Evolutionary conservation across 2,113 vertebrate species (phyloP).

Genomic region (Mustela nigripes): DNA sequence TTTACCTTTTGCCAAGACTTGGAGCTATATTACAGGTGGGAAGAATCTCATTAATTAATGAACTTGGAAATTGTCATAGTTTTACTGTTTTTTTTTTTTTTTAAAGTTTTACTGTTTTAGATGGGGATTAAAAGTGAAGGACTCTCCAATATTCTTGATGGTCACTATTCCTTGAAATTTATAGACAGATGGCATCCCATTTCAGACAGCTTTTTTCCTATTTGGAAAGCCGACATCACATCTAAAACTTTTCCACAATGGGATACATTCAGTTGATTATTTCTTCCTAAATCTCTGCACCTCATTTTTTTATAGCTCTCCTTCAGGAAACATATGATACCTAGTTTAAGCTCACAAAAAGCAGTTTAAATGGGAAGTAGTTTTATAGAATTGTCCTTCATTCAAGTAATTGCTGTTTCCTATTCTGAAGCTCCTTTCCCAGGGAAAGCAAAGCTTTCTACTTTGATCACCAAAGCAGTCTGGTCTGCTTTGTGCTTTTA

Average conservation of each 20-base stretch:
- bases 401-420: constrained; percentile 64
- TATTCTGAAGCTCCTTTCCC: not conserved
- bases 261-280: constrained; percentile 52
- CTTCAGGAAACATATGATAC: constrained; percentile 60
- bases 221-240: constrained; percentile 48
- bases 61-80: constrained; percentile 23
- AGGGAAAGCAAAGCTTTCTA: constrained; percentile 33
- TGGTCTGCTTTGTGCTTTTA: constrained; percentile 35
- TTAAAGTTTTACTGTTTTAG: not conserved
- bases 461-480: constrained; percentile 42
- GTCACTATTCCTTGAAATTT: constrained; percentile 14
- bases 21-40: not conserved
- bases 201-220: constrained; percentile 20
- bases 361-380: constrained; percentile 62
- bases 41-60: not conserved
- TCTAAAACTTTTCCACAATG: constrained; percentile 60
- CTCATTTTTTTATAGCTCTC: constrained; percentile 72
- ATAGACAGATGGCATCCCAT: constrained; percentile 26
- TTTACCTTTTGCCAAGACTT: constrained; percentile 38
- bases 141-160: not conserved
- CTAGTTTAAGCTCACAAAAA: constrained; percentile 66
- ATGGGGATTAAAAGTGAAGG: not conserved
- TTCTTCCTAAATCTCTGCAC: constrained; percentile 53
- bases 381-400: constrained; percentile 66
- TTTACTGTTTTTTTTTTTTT: not conserved